Percentiles rank a stretch among this genome's conserved stretches.
phyloP scores from a whole-genome alignment of 2,113 vertebrate species.

The Gymnorhina tibicen region DNA sequence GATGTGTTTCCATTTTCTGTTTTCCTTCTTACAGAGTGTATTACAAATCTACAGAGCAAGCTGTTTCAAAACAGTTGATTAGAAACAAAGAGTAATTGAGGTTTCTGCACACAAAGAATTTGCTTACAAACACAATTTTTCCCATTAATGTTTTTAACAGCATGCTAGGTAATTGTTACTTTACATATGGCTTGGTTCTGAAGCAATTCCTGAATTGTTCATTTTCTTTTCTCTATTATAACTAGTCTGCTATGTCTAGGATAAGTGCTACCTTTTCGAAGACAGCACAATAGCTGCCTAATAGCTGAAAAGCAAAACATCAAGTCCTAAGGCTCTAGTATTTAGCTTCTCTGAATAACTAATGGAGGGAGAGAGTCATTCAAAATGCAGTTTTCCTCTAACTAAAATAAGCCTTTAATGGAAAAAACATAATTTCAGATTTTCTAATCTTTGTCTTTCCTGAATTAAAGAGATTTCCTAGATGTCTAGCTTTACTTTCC shows the following conservation, averaged over 20 bases:
- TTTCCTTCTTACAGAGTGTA: background rate
- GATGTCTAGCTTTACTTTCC: background rate
- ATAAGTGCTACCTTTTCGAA: background rate
- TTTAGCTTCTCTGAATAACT: background rate
- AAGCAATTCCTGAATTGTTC: background rate
- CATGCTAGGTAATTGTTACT: background rate
- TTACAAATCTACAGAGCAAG: background rate
- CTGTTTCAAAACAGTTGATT: constrained; percentile 12
- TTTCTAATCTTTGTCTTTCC: background rate
- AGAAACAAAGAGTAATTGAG: background rate
- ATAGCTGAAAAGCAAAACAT: background rate
- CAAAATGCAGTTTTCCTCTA: background rate
- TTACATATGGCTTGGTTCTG: background rate
- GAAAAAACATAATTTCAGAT: background rate
- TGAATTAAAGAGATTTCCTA: background rate
- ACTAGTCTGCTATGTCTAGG: background rate
- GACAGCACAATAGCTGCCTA: background rate
- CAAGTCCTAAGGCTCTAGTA: background rate
- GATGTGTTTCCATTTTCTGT: background rate
- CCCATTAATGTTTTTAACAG: background rate
- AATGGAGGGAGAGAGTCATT: background rate
- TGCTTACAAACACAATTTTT: background rate
- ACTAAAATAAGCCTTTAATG: background rate
- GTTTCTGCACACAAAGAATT: background rate
- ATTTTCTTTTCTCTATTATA: constrained; percentile 22